Evolutionary conservation across 2,888 invertebrate species (phyloP).

Genomic region (Ichneumoninae sp.): DNA sequence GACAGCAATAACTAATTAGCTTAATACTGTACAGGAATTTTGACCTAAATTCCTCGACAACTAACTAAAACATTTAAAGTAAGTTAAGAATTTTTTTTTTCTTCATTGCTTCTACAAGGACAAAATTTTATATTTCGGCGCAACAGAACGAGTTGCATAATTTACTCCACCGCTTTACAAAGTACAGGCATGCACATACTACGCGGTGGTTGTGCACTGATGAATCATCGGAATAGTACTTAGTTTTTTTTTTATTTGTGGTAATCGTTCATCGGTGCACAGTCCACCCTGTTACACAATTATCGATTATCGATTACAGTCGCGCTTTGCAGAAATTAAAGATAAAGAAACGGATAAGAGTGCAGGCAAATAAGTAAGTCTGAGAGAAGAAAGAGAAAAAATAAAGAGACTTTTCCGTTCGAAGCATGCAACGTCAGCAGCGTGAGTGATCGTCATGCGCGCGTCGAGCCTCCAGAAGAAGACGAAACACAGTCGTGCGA

Average conservation of each 20-base stretch:
- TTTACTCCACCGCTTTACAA: conserved; percentile 1
- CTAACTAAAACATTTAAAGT: not conserved
- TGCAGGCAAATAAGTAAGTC: conserved; percentile 11
- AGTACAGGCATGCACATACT: conserved; percentile 25
- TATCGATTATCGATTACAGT: conserved; percentile 2
- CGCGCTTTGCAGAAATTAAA: conserved; percentile 31
- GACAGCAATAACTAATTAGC: conserved; percentile 28
- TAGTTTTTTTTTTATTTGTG: not conserved
- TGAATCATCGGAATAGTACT: not conserved
- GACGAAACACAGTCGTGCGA: conserved; percentile 39
- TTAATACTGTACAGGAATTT: conserved; percentile 15
- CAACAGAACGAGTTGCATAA: not conserved
- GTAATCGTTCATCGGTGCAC: not conserved
- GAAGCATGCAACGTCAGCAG: conserved; percentile 49
- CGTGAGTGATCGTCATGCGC: conserved; percentile 57
- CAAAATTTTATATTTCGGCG: not conserved
- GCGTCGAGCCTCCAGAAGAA: conserved; percentile 59
- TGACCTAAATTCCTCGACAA: conserved; percentile 18
- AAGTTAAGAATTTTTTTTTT: no score
- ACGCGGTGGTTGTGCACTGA: not conserved
- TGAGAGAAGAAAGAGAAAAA: conserved; percentile 4
- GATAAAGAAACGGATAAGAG: conserved; percentile 9
- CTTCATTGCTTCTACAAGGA: no score
- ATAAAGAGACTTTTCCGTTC: conserved; percentile 16
- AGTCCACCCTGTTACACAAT: not conserved